A percentile compares a stretch with the other conserved stretches of the same genome.
Evolutionary conservation across 2,888 invertebrate genomes (phyloP).

Genomic region (Papilio gigon): DNA sequence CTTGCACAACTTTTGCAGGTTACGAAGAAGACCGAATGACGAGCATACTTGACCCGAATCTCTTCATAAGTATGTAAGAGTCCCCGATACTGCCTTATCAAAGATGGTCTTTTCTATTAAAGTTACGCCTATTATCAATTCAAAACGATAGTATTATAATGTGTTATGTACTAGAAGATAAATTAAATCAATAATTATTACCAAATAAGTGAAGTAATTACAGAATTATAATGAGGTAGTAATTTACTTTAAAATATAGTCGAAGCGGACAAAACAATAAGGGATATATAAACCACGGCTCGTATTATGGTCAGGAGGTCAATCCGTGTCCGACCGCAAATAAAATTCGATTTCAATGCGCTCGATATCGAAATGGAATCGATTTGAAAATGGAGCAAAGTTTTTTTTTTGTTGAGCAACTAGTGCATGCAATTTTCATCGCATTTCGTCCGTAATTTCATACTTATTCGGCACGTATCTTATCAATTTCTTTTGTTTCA

Average conservation of each 20-base stretch:
- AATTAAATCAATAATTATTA: not conserved
- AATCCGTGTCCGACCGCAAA: conserved; percentile 45
- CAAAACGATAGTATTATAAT: not conserved
- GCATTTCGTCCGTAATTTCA: conserved; percentile 34
- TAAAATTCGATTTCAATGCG: conserved; percentile 46
- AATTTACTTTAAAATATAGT: conserved; percentile 35
- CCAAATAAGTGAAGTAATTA: conserved; percentile 31
- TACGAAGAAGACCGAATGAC: not conserved
- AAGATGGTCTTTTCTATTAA: too few species aligned
- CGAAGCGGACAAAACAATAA: conserved; percentile 34
- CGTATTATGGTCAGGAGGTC: conserved; percentile 47
- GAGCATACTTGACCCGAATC: not conserved
- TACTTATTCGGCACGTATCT: conserved; percentile 35
- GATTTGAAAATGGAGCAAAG: conserved; percentile 40
- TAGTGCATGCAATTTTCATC: conserved; percentile 36
- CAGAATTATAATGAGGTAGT: conserved; percentile 13
- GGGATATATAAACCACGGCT: conserved; percentile 38
- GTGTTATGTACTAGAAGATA: conserved; percentile 10
- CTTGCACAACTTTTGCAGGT: not conserved
- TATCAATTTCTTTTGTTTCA: conserved; percentile 36
- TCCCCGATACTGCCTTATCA: not conserved
- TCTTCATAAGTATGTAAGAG: not conserved
- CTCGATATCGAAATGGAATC: conserved; percentile 40
- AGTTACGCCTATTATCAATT: not conserved
- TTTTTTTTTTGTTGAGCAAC: conserved; percentile 36